These are phyloP conservation scores for Dinothrombium tinctorium DNA, from an alignment of 1,140 invertebrate species.

Conservation along the genomic window DNA sequence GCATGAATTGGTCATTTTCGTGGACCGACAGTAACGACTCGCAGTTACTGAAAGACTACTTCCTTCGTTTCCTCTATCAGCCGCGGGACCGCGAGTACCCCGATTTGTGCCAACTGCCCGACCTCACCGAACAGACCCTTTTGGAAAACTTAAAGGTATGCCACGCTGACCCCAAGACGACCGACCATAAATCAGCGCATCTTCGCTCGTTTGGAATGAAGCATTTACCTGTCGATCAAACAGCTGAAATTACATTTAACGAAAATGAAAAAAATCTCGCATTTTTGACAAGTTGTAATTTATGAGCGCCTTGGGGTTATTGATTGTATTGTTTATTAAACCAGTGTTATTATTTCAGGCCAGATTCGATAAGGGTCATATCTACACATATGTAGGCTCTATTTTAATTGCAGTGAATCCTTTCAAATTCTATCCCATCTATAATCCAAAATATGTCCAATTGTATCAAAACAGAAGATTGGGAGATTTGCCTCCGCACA, in stretches of 20 bases:
- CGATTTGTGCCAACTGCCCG: constrained; percentile 78
- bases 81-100: constrained; percentile 66
- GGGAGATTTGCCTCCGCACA: constrained; percentile 77
- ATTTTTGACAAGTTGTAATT: no score
- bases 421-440: constrained; percentile 75
- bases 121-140: constrained; percentile 76
- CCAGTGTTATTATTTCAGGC: no score
- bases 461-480: constrained; percentile 71
- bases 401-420: constrained; percentile 74
- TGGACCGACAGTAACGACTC: constrained; percentile 37
- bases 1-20: constrained; percentile 16
- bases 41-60: constrained; percentile 65
- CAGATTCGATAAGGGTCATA: constrained; percentile 67
- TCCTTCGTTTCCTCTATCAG: constrained; percentile 68
- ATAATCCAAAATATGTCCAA: constrained; percentile 92
- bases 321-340: no score
- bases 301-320: no score
- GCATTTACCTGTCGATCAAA: no score
- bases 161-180: no score
- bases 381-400: constrained; percentile 88
- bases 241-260: no score
- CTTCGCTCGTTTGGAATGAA: no score
- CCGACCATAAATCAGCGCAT: no score
- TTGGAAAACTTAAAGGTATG: constrained; percentile 51
- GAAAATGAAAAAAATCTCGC: no score